Evolutionary conservation across 2,113 vertebrate genomes (phyloP), one percentile per base, ranked within the genome.

Genomic region (Oxyura jamaicensis): DNA sequence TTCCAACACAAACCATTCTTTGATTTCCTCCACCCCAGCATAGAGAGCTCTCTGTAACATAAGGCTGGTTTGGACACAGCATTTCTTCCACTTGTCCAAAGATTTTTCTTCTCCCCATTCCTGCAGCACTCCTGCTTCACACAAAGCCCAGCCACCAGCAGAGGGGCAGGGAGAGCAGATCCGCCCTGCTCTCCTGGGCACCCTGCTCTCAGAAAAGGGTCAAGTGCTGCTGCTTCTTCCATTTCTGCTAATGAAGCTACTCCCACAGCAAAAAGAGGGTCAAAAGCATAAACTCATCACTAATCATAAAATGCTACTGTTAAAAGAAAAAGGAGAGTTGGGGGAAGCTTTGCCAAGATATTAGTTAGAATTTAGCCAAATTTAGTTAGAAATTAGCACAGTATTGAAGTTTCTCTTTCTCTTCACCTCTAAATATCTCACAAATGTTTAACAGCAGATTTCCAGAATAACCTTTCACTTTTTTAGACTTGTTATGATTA

Each of bases 241-340:
- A 56, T 9, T 16, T 55, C 66, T 62, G 41, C 22, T 35, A 68
- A 73, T 1, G 2, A 68, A 56, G 33, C 48, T 74, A 15, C 46
- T 83, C 50, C 18, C 66, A 39, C 14, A 33, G 18, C 5, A 13
- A 39, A 28, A 44, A 31, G 73, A 33, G 31, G 10, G n/a, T 83
- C 58, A 76, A 75, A 76, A 5, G 0, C 41, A 68, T 68, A 76
- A 73, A 65, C 20, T 39, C 41, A 39, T 31, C 13, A 10, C 23
- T 48, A 17, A n/a, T 1, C 12, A 33, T 29, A 68, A 88, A 83
- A 42, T 4, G 13, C 5, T 14, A 2, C 56, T 90, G 87, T 93
- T 88, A 87, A 87, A 94, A 92, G 76, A 55, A 89, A 92, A 94
- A 67, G 18, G 66, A 19, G 66, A 91, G 62, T 78, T 83, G 63